Evolutionary conservation across 2,797 vertebrate genomes (phyloP).

Genomic region (Chelmon rostratus): DNA sequence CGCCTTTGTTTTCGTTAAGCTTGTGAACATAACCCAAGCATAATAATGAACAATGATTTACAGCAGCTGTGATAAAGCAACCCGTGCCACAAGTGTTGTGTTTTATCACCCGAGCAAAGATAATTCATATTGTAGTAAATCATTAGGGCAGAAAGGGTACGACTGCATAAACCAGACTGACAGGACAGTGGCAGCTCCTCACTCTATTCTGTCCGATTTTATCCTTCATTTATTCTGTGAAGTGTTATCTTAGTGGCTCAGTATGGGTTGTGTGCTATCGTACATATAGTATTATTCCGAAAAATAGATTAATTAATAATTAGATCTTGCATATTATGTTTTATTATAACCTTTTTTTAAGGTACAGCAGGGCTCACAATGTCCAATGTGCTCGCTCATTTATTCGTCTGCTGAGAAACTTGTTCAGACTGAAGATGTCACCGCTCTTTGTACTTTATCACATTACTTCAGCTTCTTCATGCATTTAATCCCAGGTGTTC

Average conservation of each 20-base stretch:
- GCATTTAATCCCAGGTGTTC: not conserved
- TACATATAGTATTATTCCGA: not conserved
- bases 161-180: conserved; percentile 14
- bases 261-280: not conserved
- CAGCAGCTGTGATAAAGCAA: conserved; percentile 30
- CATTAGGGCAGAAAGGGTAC: not conserved
- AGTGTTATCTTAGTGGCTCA: too few relatives aligned
- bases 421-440: not conserved
- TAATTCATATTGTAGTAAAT: conserved; percentile 50
- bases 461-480: not conserved
- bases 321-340: too few relatives aligned
- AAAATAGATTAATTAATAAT: not conserved
- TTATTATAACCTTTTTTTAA: not conserved
- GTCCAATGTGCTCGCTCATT: not conserved
- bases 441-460: not conserved
- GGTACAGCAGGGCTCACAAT: not conserved
- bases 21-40: conserved; percentile 2
- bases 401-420: not conserved
- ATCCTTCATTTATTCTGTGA: not conserved
- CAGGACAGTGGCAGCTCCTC: not conserved
- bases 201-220: not conserved
- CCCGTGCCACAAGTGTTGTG: not conserved
- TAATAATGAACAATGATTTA: conserved; percentile 51
- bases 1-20: conserved; percentile 44
- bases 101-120: conserved; percentile 38